Conservation (phyloP, 1,140 invertebrate genomes). For the Onthophagus taurus region DNA sequence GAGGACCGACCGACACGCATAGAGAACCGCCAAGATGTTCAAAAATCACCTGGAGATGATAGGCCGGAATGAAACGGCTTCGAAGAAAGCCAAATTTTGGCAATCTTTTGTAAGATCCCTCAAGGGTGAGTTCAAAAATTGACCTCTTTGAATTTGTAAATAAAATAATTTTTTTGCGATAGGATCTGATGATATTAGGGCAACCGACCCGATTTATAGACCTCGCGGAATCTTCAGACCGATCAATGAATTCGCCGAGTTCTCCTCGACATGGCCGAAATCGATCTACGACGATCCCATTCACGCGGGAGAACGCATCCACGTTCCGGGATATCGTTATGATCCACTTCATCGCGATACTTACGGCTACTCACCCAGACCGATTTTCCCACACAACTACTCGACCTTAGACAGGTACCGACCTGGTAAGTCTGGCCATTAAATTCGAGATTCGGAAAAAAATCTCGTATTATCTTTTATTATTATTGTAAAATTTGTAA, state of each 20-base stretch:
- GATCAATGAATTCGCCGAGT: conserved; percentile 49
- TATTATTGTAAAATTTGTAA: no score
- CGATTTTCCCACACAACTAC: conserved; percentile 78
- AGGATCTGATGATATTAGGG: conserved; percentile 85
- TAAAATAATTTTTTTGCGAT: conserved; percentile 23
- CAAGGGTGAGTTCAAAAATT: conserved; percentile 56
- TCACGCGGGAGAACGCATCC: conserved; percentile 69
- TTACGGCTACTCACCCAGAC: conserved; percentile 77
- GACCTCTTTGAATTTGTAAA: no score
- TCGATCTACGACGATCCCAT: conserved; percentile 77
- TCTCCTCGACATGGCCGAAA: conserved; percentile 60
- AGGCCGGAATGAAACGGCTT: conserved; percentile 80
- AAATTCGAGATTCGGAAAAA: no score
- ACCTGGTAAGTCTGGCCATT: conserved; percentile 62
- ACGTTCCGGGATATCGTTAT: conserved; percentile 78
- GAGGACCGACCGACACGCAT: conserved; percentile 11
- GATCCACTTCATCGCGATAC: conserved; percentile 77
- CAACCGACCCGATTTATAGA: conserved; percentile 62
- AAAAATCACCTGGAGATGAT: conserved; percentile 87
- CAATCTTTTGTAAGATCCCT: conserved; percentile 82
- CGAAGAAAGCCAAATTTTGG: conserved; percentile 88
- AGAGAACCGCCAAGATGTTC: conserved; percentile 54
- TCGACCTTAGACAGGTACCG: conserved; percentile 61
- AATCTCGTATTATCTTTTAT: no score
- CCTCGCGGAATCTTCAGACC: conserved; percentile 60